Base-by-base conservation (phyloP, 2,797 vertebrate genomes). In the Gambelia wislizenii region DNA sequence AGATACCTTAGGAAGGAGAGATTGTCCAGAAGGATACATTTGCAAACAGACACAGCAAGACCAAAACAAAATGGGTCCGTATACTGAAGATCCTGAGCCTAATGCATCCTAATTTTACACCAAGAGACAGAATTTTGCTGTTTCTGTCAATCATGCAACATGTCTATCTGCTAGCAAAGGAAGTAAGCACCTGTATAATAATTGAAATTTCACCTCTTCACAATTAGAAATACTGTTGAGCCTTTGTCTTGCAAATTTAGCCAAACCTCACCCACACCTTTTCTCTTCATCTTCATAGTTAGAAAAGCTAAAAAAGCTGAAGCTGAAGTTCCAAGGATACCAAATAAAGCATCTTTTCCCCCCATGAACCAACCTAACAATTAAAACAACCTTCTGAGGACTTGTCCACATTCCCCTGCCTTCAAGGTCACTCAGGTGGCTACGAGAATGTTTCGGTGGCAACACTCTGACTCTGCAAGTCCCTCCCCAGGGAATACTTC, bases 1-100 rank as follows among this genome's bases (percentile, higher is more conserved):
- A 98, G 94, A 90, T 99, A 99, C 98, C 99, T 99, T 80, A 85
- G 90, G 22, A 75, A 70, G 84, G 78, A 90, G 84, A 97, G 75
- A 52, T n/a, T 64, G 36, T 59, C 76, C 2, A 80, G 52, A 86
- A 25, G 89, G 82, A 33, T 9, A 10, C 52, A 87, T 27, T 47
- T 67, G 30, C 20, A 69, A 12, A n/a, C 20, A 64, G 56, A 13
- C 49, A n/a, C n/a, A 54, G 36, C 83, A 83, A 47, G 25, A 44
- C 12, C 33, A 86, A 44, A 2, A 61, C 9, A 64, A 47, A 61
- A 18, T 30, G 56, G 22, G 6, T 33, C 36, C 72, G 36, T 64
- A 30, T 4, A 27, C n/a, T 54, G 20, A 20, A 49, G 5, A 39
- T 6, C 30, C 76, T 79, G 4, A 39, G 8, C 47, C 81, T 42